phyloP scores from a whole-genome alignment of 2,797 vertebrate species.

The Paedocypris micromegethes region DNA sequence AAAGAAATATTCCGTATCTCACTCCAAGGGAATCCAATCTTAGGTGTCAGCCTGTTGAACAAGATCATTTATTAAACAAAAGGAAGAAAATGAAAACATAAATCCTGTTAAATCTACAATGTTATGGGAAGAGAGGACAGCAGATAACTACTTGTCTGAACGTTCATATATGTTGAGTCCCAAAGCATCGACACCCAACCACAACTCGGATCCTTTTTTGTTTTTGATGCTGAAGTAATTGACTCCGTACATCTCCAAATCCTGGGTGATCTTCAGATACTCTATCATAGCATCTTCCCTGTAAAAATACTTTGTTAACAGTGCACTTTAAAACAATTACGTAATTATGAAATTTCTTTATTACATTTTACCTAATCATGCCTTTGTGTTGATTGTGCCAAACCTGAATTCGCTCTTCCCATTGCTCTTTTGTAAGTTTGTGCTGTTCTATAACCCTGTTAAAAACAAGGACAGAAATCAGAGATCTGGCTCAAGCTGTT shows the following conservation, averaged over 20 bases:
- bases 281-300: constrained; percentile 96
- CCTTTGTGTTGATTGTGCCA: constrained; percentile 94
- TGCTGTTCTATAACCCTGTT: constrained; percentile 90
- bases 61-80: neutral
- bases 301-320: constrained; percentile 12
- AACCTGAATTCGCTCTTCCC: constrained; percentile 93
- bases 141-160: constrained; percentile 78
- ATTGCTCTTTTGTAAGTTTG: constrained; percentile 92
- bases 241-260: constrained; percentile 96
- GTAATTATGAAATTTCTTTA: neutral
- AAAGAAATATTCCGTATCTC: constrained; percentile 98
- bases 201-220: constrained; percentile 94
- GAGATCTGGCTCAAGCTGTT: too few relatives aligned
- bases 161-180: constrained; percentile 96
- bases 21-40: constrained; percentile 98
- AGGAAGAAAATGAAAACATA: neutral
- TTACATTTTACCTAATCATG: constrained; percentile 78
- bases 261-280: constrained; percentile 95
- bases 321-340: neutral
- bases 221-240: constrained; percentile 98
- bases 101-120: neutral
- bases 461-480: neutral
- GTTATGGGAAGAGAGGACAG: neutral
- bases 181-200: constrained; percentile 92
- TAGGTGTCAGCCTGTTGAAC: constrained; percentile 85